phyloP scores from a whole-genome alignment of 2,888 invertebrate genomes.

The Heliconius ismenius region DNA sequence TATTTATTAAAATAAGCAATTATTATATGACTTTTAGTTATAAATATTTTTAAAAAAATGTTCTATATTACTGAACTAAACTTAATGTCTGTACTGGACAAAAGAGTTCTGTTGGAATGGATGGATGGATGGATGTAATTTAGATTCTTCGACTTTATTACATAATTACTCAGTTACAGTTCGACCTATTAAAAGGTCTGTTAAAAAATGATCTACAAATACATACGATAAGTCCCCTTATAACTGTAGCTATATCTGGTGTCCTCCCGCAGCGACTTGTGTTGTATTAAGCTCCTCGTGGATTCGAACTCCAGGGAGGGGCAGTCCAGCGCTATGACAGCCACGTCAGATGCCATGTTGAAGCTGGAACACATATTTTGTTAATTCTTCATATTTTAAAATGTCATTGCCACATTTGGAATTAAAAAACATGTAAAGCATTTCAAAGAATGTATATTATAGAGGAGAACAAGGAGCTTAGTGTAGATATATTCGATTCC shows the following conservation, averaged over 20 bases:
- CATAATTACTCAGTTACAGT: too few species aligned
- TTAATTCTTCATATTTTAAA: neutral
- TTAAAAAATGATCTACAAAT: too few species aligned
- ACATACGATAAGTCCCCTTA: constrained; percentile 64
- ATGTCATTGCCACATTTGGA: neutral
- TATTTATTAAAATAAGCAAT: too few species aligned
- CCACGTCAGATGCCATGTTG: constrained; percentile 49
- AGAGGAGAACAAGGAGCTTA: neutral
- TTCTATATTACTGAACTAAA: too few species aligned
- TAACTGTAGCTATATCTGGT: constrained; percentile 52
- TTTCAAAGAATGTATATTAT: too few species aligned
- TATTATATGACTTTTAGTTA: too few species aligned
- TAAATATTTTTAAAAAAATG: too few species aligned
- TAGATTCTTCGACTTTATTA: too few species aligned
- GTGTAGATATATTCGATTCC: neutral
- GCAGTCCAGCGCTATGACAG: constrained; percentile 60
- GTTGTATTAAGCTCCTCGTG: constrained; percentile 59
- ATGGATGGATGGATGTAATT: too few species aligned
- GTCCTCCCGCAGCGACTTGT: constrained; percentile 57
- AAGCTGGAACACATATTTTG: constrained; percentile 48
- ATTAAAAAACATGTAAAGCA: too few species aligned
- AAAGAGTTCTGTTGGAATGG: too few species aligned
- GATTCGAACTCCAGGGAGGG: constrained; percentile 56
- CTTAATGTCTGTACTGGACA: too few species aligned
- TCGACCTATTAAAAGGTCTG: neutral